Base-by-base conservation (phyloP, 1,140 invertebrate genomes). In the Pseudomyrmex flavicornis region DNA sequence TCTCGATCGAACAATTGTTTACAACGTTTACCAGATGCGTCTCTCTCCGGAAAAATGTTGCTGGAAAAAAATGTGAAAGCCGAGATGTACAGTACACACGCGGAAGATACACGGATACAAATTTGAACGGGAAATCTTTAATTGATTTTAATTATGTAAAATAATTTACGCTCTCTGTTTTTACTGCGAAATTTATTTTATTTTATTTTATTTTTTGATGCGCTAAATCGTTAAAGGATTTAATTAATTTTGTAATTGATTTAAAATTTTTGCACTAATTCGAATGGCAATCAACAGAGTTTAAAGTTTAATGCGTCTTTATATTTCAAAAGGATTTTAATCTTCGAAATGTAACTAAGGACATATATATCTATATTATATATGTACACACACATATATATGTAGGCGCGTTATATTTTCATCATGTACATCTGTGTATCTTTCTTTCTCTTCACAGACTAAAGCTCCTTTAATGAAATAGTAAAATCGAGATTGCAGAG, bases 81-180 rank as follows among this genome's bases (percentile, higher is more conserved):
- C 35, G 1, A 35, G 35, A 35, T 35, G 7, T 35, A 35, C 0
- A 35, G 35, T 35, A 35, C 5, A 35, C 35, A 35, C 35, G 35
- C 35, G 35, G 44, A 69, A 58, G 15, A 79, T 50, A 48, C 2
- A n/a, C 13, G 10, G 1, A 58, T 74, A 13, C 20, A 1, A 22
- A 26, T 59, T 56, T 7, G 15, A 17, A 68, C 54, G 3, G 9
- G 20, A 56, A 2, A 17, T 13, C 10, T 35, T 48, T 66, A 66
- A 77, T 65, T 56, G 10, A 12, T 61, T 61, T 61, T 68, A 58
- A 70, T 70, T 80, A 72, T 70, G 46, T 79, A 44, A 22, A 20
- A 26, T 26, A 70, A 72, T 65, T 35, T 35, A 35, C 35, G 35
- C 7, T 35, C 35, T 35, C 35, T 35, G 35, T 35, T 35, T 7